Percentiles rank a stretch among this genome's conserved stretches.
phyloP scores from a whole-genome alignment of 2,888 invertebrate species.

The Lepas anatifera region DNA sequence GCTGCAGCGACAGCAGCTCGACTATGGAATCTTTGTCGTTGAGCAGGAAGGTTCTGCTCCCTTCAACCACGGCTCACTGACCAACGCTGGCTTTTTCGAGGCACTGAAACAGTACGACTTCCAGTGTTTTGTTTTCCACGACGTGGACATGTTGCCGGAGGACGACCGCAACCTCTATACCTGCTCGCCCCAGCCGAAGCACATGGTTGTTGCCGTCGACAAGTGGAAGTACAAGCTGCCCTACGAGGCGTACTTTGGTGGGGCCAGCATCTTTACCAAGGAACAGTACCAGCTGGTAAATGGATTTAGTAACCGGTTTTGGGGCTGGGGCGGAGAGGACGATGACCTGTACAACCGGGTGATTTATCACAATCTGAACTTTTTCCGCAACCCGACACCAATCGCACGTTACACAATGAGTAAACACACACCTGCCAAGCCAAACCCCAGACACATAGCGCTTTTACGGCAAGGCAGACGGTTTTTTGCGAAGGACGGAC shows the following conservation, averaged over 20 bases:
- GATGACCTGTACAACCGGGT: slow-evolving; percentile 76
- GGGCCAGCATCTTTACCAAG: slow-evolving; percentile 70
- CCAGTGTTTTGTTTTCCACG: slow-evolving; percentile 89
- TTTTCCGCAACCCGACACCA: slow-evolving; percentile 81
- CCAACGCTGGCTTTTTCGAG: slow-evolving; percentile 93
- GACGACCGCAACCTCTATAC: slow-evolving; percentile 75
- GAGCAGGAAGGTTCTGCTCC: slow-evolving; percentile 43
- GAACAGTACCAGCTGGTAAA: slow-evolving; percentile 79
- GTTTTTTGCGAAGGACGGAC: slow-evolving; percentile 70
- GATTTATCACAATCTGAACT: slow-evolving; percentile 55
- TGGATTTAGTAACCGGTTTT: slow-evolving; percentile 85
- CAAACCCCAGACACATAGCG: slow-evolving; percentile 82
- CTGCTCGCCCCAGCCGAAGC: slow-evolving; percentile 45
- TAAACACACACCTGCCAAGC: slow-evolving; percentile 73
- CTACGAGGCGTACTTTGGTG: slow-evolving; percentile 83
- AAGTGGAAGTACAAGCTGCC: slow-evolving; percentile 54
- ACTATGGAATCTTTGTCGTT: too few relatives aligned
- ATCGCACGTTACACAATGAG: slow-evolving; percentile 95
- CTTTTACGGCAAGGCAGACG: slow-evolving; percentile 69
- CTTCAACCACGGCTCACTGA: slow-evolving; percentile 88
- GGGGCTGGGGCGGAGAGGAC: slow-evolving; percentile 98
- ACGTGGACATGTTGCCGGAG: slow-evolving; percentile 85
- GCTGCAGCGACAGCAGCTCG: too few relatives aligned
- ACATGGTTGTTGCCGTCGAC: slow-evolving; percentile 41
- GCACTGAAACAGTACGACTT: slow-evolving; percentile 51